Conservation (phyloP, 2,113 vertebrate genomes). For the Malurus alboscapulatus region DNA sequence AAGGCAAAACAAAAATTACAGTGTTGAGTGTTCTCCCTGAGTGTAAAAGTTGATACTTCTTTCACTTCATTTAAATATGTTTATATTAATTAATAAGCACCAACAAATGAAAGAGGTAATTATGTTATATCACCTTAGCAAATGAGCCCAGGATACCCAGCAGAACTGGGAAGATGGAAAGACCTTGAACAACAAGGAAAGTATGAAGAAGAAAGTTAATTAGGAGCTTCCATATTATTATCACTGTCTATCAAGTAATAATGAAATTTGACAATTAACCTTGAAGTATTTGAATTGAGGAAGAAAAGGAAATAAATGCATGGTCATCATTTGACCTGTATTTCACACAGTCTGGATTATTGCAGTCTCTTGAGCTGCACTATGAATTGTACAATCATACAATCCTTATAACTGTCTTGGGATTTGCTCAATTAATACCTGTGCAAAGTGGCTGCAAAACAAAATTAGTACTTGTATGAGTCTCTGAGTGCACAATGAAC, state of each 20-base stretch:
- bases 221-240: neutral
- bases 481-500: neutral
- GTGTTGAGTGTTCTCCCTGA: neutral
- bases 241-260: neutral
- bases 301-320: neutral
- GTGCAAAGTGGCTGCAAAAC: neutral
- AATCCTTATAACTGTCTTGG: neutral
- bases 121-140: neutral
- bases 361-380: neutral
- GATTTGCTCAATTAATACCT: neutral
- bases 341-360: neutral
- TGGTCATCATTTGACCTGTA: neutral
- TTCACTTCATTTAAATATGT: neutral
- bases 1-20: neutral
- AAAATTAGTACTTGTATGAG: neutral
- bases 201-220: neutral
- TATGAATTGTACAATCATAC: neutral
- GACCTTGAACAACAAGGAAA: neutral
- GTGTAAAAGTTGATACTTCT: neutral
- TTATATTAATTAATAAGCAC: neutral
- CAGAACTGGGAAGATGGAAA: neutral
- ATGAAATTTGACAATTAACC: neutral
- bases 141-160: neutral
- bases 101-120: neutral
- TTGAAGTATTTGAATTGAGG: neutral